A percentile compares a stretch with the other conserved stretches of the same genome.
Conservation (phyloP, 2,888 invertebrate species). For the Cephus spinipes region DNA sequence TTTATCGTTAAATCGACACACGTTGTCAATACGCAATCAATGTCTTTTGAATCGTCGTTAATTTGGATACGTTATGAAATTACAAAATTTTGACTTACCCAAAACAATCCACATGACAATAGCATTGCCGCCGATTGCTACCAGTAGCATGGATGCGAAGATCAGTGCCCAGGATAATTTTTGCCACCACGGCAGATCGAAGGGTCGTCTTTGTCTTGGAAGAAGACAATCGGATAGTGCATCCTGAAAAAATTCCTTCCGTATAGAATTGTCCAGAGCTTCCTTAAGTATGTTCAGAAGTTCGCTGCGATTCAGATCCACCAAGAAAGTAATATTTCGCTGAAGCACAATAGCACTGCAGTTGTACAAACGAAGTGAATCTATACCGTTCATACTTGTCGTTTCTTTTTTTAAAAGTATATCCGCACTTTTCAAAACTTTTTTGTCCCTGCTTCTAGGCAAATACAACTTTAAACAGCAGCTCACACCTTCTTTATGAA, state of each 20-base stretch:
- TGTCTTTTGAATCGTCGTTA: neutral
- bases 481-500: neutral
- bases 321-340: conserved; percentile 37
- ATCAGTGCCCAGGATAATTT: conserved; percentile 80
- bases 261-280: conserved; percentile 36
- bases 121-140: conserved; percentile 87
- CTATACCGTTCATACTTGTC: conserved; percentile 41
- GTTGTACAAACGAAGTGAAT: conserved; percentile 41
- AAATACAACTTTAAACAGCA: neutral
- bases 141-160: conserved; percentile 81
- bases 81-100: conserved; percentile 69
- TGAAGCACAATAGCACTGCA: conserved; percentile 44
- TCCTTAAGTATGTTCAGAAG: conserved; percentile 38
- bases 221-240: conserved; percentile 41
- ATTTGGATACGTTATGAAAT: neutral
- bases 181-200: conserved; percentile 73
- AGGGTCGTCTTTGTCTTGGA: conserved; percentile 44
- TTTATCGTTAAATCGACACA: neutral
- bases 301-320: conserved; percentile 43
- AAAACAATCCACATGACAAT: conserved; percentile 95
- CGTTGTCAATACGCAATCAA: neutral
- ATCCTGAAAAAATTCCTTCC: conserved; percentile 34
- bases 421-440: neutral
- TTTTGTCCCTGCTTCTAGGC: neutral
- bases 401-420: neutral